These are phyloP conservation scores for Trachurus trachurus DNA, from an alignment of 2,797 vertebrate genomes.

Conservation along the genomic window DNA sequence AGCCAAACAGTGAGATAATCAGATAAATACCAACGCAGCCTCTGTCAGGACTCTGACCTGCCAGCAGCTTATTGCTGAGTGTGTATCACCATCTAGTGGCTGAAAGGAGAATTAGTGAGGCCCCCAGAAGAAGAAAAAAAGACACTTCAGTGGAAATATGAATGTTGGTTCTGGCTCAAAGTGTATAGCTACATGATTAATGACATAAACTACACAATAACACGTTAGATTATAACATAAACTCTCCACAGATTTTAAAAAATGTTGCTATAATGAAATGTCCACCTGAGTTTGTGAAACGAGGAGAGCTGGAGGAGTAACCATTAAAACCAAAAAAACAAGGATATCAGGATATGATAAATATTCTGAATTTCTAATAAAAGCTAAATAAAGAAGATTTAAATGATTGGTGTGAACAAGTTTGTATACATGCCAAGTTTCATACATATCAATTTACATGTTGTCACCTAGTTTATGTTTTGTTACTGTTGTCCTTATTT, in stretches of 20 bases:
- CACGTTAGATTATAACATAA: too few relatives aligned
- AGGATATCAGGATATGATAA: neutral
- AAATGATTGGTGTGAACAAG: too few relatives aligned
- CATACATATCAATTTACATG: too few relatives aligned
- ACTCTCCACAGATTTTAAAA: neutral
- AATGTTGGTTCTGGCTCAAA: too few relatives aligned
- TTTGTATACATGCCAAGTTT: too few relatives aligned
- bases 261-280: neutral
- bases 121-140: too few relatives aligned
- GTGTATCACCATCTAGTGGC: slow-evolving; percentile 75
- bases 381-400: too few relatives aligned
- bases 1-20: slow-evolving; percentile 1
- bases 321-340: too few relatives aligned
- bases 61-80: slow-evolving; percentile 49
- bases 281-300: neutral
- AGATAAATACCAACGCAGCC: slow-evolving; percentile 11
- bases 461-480: too few relatives aligned
- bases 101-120: neutral
- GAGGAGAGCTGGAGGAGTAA: neutral
- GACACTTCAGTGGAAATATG: neutral
- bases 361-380: neutral
- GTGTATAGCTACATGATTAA: too few relatives aligned
- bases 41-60: neutral
- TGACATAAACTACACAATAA: too few relatives aligned
- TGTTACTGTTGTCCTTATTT: too few relatives aligned